These are phyloP conservation scores for Podiceps cristatus DNA, from an alignment of 2,113 vertebrate species.

Conservation along the genomic window DNA sequence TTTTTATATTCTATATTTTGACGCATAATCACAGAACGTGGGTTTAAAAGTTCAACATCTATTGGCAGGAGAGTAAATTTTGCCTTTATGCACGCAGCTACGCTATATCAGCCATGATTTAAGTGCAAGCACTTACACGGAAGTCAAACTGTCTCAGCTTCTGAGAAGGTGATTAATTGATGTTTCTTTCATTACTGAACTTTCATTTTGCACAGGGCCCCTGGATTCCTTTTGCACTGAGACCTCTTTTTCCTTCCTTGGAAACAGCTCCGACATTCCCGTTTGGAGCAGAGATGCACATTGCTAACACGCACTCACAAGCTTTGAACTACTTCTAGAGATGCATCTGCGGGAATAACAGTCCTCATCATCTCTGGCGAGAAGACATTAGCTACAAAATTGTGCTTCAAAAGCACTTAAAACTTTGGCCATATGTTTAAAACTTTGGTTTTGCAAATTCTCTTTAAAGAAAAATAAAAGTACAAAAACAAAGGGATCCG, in stretches of 20 bases:
- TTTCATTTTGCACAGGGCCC: background rate
- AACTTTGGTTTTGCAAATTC: background rate
- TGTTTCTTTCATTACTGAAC: background rate
- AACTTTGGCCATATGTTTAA: slow-evolving; percentile 20
- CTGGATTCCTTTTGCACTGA: background rate
- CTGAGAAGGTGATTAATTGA: slow-evolving; percentile 2
- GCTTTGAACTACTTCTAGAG: background rate
- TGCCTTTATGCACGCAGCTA: background rate
- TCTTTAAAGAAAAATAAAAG: background rate
- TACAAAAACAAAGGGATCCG: background rate
- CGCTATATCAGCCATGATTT: background rate
- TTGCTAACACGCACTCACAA: background rate
- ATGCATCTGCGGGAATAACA: background rate
- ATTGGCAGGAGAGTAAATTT: background rate
- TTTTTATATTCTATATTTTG: background rate
- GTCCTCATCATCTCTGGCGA: background rate
- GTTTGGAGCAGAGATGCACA: background rate
- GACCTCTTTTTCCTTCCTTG: background rate
- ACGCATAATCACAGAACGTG: background rate
- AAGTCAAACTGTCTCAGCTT: slow-evolving; percentile 11
- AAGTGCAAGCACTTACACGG: background rate
- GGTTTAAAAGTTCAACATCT: background rate
- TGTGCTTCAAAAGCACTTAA: slow-evolving; percentile 19
- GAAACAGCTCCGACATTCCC: background rate
- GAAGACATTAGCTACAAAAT: background rate